Conservation (phyloP, 1,140 invertebrate species). For the Polyergus mexicanus region DNA sequence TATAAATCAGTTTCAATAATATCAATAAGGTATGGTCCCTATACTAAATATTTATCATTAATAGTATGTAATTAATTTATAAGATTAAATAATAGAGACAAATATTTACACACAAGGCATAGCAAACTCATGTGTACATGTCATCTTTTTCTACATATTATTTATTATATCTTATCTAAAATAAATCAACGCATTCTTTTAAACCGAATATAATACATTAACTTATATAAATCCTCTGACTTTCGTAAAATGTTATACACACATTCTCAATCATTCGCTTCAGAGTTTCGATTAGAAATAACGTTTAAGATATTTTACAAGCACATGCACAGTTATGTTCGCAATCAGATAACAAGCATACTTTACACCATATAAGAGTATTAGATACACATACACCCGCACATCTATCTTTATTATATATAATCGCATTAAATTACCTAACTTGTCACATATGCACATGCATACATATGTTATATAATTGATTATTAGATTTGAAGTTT, state of each 20-base stretch:
- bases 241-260: constrained; percentile 32
- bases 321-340: constrained; percentile 35
- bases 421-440: constrained; percentile 40
- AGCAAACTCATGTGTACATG: no score
- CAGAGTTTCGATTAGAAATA: constrained; percentile 58
- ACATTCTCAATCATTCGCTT: constrained; percentile 33
- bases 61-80: no score
- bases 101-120: no score
- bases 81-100: no score
- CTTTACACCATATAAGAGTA: constrained; percentile 39
- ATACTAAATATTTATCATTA: no score
- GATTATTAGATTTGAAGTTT: constrained; percentile 56
- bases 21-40: no score
- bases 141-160: constrained; percentile 35
- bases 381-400: constrained; percentile 14
- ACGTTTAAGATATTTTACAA: constrained; percentile 57
- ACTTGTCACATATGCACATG: constrained; percentile 50
- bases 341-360: constrained; percentile 44
- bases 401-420: constrained; percentile 21
- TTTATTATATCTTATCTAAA: constrained; percentile 76
- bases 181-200: constrained; percentile 74
- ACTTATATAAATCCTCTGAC: constrained; percentile 63
- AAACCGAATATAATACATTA: constrained; percentile 76
- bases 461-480: constrained; percentile 43
- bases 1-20: no score